These are phyloP conservation scores for Liopterus haemorrhoidalis DNA, from an alignment of 2,888 invertebrate species.

Conservation along the genomic window DNA sequence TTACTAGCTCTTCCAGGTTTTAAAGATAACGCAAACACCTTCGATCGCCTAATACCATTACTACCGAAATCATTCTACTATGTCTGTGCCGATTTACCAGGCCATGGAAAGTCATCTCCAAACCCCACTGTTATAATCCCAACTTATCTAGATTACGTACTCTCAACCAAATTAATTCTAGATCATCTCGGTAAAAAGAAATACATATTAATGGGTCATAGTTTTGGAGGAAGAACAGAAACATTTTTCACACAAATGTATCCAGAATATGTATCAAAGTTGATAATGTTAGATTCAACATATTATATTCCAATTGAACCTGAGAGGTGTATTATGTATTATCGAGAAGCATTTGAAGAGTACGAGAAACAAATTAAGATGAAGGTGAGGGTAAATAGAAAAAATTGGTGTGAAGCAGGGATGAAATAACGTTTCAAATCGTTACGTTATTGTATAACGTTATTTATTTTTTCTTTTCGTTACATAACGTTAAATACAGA, in stretches of 20 bases:
- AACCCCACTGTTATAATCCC: constrained; percentile 44
- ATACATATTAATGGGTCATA: constrained; percentile 41
- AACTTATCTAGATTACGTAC: constrained; percentile 45
- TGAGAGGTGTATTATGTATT: constrained; percentile 33
- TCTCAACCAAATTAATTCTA: constrained; percentile 37
- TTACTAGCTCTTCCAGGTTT: constrained; percentile 56
- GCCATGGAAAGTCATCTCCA: constrained; percentile 55
- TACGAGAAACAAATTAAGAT: constrained; percentile 38
- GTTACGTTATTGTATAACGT: no score
- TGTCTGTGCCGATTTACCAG: constrained; percentile 53
- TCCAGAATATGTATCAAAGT: constrained; percentile 44
- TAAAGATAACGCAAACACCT: constrained; percentile 56
- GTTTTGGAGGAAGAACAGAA: constrained; percentile 50
- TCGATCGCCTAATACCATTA: constrained; percentile 51
- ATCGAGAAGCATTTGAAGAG: constrained; percentile 42
- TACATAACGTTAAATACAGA: no score
- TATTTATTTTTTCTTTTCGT: no score
- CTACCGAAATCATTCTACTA: constrained; percentile 48
- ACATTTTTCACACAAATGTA: constrained; percentile 42
- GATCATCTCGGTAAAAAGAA: constrained; percentile 38
- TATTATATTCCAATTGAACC: constrained; percentile 35
- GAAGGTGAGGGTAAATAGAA: no score
- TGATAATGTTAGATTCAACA: constrained; percentile 46
- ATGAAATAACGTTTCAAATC: no score
- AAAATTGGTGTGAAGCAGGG: no score